Percentiles rank a stretch among this genome's conserved stretches.
Conservation (phyloP, 2,888 invertebrate species). For the Lamproptera curius region DNA sequence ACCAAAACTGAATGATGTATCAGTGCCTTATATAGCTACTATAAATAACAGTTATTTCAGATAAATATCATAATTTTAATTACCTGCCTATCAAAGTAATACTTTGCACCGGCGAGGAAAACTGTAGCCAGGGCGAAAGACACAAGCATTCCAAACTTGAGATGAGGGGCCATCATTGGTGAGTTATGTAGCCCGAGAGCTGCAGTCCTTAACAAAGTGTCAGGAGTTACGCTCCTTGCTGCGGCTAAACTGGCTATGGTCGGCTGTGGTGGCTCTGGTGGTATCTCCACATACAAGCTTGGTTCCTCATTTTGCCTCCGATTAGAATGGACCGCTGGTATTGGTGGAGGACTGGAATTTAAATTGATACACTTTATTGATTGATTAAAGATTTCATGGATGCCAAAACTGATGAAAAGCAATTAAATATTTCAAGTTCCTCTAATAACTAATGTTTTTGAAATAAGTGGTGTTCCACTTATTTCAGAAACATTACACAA, state of each 20-base stretch:
- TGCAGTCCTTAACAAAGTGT: conserved; percentile 64
- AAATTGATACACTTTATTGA: too few relatives aligned
- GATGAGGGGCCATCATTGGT: conserved; percentile 76
- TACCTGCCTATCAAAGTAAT: conserved; percentile 84
- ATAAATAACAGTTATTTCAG: too few relatives aligned
- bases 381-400: too few relatives aligned
- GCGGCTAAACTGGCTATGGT: conserved; percentile 69
- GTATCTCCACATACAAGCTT: conserved; percentile 67
- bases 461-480: too few relatives aligned
- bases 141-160: conserved; percentile 85
- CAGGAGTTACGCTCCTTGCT: conserved; percentile 67
- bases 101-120: conserved; percentile 84
- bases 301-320: conserved; percentile 58
- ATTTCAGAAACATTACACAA: too few relatives aligned
- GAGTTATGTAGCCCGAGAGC: conserved; percentile 66
- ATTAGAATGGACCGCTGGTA: conserved; percentile 49
- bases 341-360: conserved; percentile 49
- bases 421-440: too few relatives aligned
- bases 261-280: conserved; percentile 56
- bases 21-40: too few relatives aligned
- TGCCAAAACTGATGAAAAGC: too few relatives aligned
- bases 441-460: too few relatives aligned
- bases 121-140: conserved; percentile 83
- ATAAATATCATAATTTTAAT: too few relatives aligned
- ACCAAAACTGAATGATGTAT: too few relatives aligned